Evolutionary conservation across 1,140 invertebrate species (phyloP), one percentile per base, ranked within the genome.

Genomic region (Hyles euphorbiae): DNA sequence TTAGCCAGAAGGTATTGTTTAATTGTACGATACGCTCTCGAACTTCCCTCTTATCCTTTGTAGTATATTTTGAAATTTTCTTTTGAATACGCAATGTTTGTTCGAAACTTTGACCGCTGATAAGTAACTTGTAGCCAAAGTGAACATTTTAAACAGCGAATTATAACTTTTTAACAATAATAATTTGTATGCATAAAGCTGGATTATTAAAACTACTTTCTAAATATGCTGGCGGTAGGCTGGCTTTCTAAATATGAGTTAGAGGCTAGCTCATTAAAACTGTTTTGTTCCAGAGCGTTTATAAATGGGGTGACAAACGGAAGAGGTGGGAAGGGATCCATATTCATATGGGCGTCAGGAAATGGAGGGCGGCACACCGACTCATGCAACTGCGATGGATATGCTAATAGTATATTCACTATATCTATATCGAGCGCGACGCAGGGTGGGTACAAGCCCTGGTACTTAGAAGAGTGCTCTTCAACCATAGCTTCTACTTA

Each of bases 331-430:
- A 96, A 97, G 87, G 98, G 98, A 33, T 98, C 97, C 22, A 99
- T 99, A 72, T 99, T 99, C 89, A 97, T 99, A n/a, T 99, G 98
- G 98, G 98, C 98, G 2, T 98, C 97, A 3, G 98, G 98, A 32
- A 99, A 99, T 83, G 98, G 98, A 11, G 98, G 98, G 5, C 92
- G 96, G 56, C 94, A 97, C 76, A 95, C 95, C 2, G 98, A 99
- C 76, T 98, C 97, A 0, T 99, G 98, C 83, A 99, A 99, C 88
- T 99, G 98, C 90, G 98, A 99, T 86, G 98, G 98, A 3, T 99
- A 99, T 86, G 98, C 98, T 8, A 99, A 99, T 81, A 98, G 96
- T 67, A 99, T 99, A 78, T 99, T 99, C 88, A 99, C 98, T 0
- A 90, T 99, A 49, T 98, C 97, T 49, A 98, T 99, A 73, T 98